phyloP scores from a whole-genome alignment of 2,888 invertebrate species.

The Scaptomyza polygonia region DNA sequence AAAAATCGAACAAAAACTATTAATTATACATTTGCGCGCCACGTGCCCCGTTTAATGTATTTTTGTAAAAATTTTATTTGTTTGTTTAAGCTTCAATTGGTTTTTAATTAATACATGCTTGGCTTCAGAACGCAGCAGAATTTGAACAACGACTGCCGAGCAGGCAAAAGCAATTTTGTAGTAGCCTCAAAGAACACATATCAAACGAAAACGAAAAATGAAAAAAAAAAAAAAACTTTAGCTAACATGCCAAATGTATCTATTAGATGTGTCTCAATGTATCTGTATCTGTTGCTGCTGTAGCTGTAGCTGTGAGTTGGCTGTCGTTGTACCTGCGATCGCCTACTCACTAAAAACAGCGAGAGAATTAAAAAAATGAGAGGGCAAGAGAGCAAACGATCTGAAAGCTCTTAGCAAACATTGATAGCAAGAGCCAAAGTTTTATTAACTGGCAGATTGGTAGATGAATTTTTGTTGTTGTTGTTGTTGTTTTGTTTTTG shows the following conservation, averaged over 20 bases:
- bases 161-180: slow-evolving; percentile 8
- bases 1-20: not conserved
- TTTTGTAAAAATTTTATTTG: slow-evolving; percentile 9
- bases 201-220: too few relatives aligned
- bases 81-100: not conserved
- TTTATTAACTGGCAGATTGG: slow-evolving; percentile 44
- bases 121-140: slow-evolving; percentile 37
- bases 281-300: slow-evolving; percentile 79
- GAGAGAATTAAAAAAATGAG: not conserved
- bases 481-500: slow-evolving; percentile 10
- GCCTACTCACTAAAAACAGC: slow-evolving; percentile 41
- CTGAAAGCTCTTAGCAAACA: slow-evolving; percentile 19
- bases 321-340: slow-evolving; percentile 32
- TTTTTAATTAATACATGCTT: slow-evolving; percentile 15
- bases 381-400: slow-evolving; percentile 5
- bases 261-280: slow-evolving; percentile 76
- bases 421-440: slow-evolving; percentile 44
- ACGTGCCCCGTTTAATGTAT: slow-evolving; percentile 29
- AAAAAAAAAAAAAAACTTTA: too few relatives aligned
- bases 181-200: slow-evolving; percentile 25
- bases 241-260: slow-evolving; percentile 37
- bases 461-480: slow-evolving; percentile 2
- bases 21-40: slow-evolving; percentile 19
- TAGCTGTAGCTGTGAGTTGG: slow-evolving; percentile 1
- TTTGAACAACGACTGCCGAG: slow-evolving; percentile 49